Evolutionary conservation across 2,113 vertebrate genomes (phyloP).

Genomic region (Pipra filicauda): DNA sequence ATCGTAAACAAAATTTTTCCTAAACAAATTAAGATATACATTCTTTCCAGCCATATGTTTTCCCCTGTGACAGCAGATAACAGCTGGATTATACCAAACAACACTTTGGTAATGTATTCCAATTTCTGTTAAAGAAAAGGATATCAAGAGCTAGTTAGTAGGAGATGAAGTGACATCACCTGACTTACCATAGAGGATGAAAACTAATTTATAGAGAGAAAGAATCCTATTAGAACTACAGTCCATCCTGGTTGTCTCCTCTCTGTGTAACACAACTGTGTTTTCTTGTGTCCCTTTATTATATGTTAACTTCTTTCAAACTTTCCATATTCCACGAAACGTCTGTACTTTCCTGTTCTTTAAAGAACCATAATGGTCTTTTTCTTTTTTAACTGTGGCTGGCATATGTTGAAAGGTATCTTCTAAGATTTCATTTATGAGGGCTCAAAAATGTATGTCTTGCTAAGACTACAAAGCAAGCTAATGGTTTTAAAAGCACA

Average conservation of each 20-base stretch:
- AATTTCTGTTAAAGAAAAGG: slow-evolving; percentile 1
- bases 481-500: slow-evolving; percentile 66
- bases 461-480: slow-evolving; percentile 62
- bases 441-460: slow-evolving; percentile 59
- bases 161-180: neutral
- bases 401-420: slow-evolving; percentile 70
- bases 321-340: slow-evolving; percentile 17
- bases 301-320: slow-evolving; percentile 29
- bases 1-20: neutral
- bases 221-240: neutral
- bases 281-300: slow-evolving; percentile 24
- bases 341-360: neutral
- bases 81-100: neutral
- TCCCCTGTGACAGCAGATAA: neutral
- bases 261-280: neutral
- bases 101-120: neutral
- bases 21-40: neutral
- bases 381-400: slow-evolving; percentile 51
- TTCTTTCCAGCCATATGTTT: slow-evolving; percentile 11
- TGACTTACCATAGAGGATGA: neutral
- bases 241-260: neutral
- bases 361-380: slow-evolving; percentile 44
- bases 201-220: neutral
- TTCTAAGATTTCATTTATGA: slow-evolving; percentile 67
- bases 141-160: neutral